Conservation (phyloP, 2,797 vertebrate species). For the Podarcis lilfordi region DNA sequence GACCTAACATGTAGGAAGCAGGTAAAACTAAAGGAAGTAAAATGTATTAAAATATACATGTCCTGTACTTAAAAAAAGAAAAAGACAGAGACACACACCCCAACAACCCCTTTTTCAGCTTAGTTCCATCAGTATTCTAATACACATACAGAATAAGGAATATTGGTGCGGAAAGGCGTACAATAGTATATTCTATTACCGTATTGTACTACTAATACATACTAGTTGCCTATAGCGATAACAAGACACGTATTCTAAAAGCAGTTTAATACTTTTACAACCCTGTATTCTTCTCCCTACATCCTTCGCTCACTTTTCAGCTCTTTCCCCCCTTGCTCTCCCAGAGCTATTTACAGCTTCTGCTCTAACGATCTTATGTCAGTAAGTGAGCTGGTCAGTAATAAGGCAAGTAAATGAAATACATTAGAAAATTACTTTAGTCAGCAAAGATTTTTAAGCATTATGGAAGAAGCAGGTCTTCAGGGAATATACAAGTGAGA, state of each 20-base stretch:
- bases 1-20: background rate
- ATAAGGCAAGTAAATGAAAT: conserved; percentile 39
- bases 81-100: no score
- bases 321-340: background rate
- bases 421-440: conserved; percentile 34
- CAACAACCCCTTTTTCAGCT: background rate
- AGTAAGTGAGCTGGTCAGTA: conserved; percentile 31
- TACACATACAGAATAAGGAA: background rate
- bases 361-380: conserved; percentile 2
- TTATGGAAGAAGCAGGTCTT: conserved; percentile 27
- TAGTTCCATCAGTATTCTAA: background rate
- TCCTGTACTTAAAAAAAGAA: background rate
- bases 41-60: background rate
- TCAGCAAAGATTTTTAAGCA: background rate
- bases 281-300: background rate
- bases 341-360: conserved; percentile 1
- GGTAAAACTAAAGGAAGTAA: background rate
- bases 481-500: background rate
- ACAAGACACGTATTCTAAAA: background rate
- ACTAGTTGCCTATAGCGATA: background rate
- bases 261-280: background rate
- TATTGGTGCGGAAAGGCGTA: background rate
- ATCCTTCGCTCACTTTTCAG: background rate
- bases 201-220: no score
- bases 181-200: background rate